A percentile compares a stretch with the other conserved stretches of the same genome.
These are phyloP conservation scores for Itoplectis maculator DNA, from an alignment of 2,888 invertebrate species.

Conservation along the genomic window DNA sequence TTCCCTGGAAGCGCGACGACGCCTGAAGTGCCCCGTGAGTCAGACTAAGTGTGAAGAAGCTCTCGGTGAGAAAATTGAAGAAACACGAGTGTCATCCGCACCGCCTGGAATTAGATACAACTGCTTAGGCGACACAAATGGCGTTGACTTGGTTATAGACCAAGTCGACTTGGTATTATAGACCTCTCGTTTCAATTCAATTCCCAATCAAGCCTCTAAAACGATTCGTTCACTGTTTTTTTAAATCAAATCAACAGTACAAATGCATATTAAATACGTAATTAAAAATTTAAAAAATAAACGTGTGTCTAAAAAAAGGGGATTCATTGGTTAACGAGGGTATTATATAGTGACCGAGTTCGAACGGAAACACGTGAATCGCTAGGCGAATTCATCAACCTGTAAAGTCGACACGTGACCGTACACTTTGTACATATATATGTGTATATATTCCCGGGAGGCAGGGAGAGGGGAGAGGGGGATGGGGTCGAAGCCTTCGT, in stretches of 20 bases:
- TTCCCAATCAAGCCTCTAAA: too few species aligned
- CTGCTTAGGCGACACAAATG: background rate
- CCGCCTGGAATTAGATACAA: constrained; percentile 20
- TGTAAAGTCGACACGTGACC: constrained; percentile 47
- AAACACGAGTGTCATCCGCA: constrained; percentile 23
- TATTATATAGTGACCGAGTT: too few species aligned
- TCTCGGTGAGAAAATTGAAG: constrained; percentile 25
- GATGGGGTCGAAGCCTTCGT: too few species aligned
- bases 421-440: too few species aligned
- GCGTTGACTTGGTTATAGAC: too few species aligned
- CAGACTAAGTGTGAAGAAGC: background rate
- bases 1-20: constrained; percentile 57
- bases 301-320: too few species aligned
- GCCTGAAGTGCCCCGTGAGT: constrained; percentile 44
- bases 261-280: too few species aligned
- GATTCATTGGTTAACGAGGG: background rate
- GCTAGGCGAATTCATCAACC: constrained; percentile 9
- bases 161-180: too few species aligned
- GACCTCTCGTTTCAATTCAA: too few species aligned
- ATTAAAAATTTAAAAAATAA: too few species aligned
- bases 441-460: too few species aligned
- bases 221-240: too few species aligned
- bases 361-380: background rate
- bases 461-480: background rate
- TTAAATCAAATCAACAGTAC: background rate